Evolutionary conservation across 2,888 invertebrate species (phyloP).

Genomic region (Oscheius myriophilus): DNA sequence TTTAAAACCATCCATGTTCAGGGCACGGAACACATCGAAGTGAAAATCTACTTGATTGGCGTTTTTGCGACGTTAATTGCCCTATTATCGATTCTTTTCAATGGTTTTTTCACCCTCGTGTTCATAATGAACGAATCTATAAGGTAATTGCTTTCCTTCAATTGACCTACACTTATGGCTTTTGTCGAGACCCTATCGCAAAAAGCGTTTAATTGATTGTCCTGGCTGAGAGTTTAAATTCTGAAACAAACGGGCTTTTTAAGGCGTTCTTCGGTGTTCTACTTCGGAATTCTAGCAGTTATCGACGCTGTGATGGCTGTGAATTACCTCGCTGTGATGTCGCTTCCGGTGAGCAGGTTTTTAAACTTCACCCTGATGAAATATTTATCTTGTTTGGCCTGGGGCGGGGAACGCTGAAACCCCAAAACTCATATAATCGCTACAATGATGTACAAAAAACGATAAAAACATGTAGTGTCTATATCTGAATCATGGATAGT

Average conservation of each 20-base stretch:
- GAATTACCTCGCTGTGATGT: slow-evolving; percentile 68
- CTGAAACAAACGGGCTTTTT: slow-evolving; percentile 14
- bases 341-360: slow-evolving; percentile 59
- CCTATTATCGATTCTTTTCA: slow-evolving; percentile 63
- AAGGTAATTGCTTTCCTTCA: slow-evolving; percentile 31
- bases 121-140: slow-evolving; percentile 54
- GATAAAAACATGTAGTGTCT: too few species aligned
- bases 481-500: too few species aligned
- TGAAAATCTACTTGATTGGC: slow-evolving; percentile 67
- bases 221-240: neutral
- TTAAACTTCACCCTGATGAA: neutral
- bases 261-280: slow-evolving; percentile 65
- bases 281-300: slow-evolving; percentile 68
- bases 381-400: too few species aligned
- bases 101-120: slow-evolving; percentile 67
- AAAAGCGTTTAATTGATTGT: neutral
- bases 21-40: slow-evolving; percentile 67
- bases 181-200: neutral
- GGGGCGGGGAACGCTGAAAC: too few species aligned
- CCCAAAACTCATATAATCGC: too few species aligned
- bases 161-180: neutral
- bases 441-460: too few species aligned
- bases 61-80: slow-evolving; percentile 65
- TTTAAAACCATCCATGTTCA: slow-evolving; percentile 32
- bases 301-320: slow-evolving; percentile 68